A percentile compares a stretch with the other conserved stretches of the same genome.
Evolutionary conservation across 2,113 vertebrate species (phyloP).

Genomic region (Triplophysa tibetana): DNA sequence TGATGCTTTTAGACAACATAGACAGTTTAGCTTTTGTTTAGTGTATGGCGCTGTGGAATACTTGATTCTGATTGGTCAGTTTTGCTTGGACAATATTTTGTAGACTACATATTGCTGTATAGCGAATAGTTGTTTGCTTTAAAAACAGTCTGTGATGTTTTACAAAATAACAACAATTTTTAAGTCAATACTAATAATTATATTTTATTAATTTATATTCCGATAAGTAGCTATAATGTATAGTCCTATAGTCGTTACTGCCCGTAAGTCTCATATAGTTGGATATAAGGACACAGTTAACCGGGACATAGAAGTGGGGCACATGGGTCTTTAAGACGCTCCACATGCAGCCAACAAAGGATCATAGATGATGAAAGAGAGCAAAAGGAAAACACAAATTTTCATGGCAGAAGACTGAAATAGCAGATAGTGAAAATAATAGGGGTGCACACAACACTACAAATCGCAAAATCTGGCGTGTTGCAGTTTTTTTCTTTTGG

Average conservation of each 20-base stretch:
- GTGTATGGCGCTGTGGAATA: neutral
- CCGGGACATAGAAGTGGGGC: slow-evolving; percentile 63
- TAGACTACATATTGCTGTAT: no score
- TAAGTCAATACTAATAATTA: no score
- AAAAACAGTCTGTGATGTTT: no score
- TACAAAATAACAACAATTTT: no score
- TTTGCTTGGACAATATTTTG: neutral
- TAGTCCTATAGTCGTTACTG: no score
- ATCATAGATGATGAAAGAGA: slow-evolving; percentile 12
- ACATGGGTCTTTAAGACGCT: slow-evolving; percentile 60
- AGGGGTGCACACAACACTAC: neutral
- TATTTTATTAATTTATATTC: no score
- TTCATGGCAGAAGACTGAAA: slow-evolving; percentile 6
- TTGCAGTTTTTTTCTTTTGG: neutral
- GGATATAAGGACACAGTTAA: slow-evolving; percentile 60
- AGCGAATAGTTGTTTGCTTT: no score
- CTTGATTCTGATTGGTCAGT: neutral
- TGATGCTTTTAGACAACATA: neutral
- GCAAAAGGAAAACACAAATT: neutral
- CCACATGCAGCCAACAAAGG: slow-evolving; percentile 27
- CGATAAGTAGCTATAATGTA: no score
- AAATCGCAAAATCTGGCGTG: neutral
- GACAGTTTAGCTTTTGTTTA: slow-evolving; percentile 1
- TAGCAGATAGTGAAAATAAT: neutral
- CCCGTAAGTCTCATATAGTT: slow-evolving; percentile 35